Base-by-base conservation (phyloP, 2,888 invertebrate genomes). In the Kuschelorhynchus macadamiae region DNA sequence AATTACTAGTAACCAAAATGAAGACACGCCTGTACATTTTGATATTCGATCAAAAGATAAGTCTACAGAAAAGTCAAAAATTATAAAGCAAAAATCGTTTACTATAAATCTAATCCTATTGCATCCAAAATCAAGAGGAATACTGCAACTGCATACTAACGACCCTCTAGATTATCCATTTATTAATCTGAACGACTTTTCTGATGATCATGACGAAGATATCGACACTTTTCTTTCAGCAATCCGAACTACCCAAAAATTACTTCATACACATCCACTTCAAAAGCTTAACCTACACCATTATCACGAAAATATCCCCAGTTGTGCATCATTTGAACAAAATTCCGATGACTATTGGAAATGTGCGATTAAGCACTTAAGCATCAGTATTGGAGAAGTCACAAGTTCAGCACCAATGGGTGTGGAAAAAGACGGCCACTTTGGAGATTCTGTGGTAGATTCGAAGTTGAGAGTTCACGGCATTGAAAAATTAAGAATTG, bases 161-260 rank as follows among this genome's bases (percentile, higher is more conserved):
- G 89, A 95, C 83, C 93, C 95, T 0, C 87, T 89, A 44, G 89
- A 90, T 32, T 88, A 90, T 74, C 95, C 96, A 0, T 83, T 88
- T n/a, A 88, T 96, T 74, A 89, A 92, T 75, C 91, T 94, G 0
- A 93, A 95, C 76, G 95, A 95, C 80, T 87, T 95, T 67, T 86
- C 87, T 0, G 87, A 92, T 77, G 85, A 86, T n/a, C 82, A 80
- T 36, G 78, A 80, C n/a, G 56, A 74, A 16, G 94, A 94, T 75
- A 80, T 89, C 0, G 85, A 87, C 14, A 89, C 89, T 0, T 81
- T 91, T 4, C 84, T 91, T 0, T 74, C 74, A 2, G 88, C 89
- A 0, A 86, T 91, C 2, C 84, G 88, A 7, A 80, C 89, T 66
- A 81, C 88, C 0, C 86, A 91, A 67, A 84, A 85, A 47, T 79